Base-by-base conservation (phyloP, 2,797 vertebrate species). In the Parauchenoglanis punctatus region DNA sequence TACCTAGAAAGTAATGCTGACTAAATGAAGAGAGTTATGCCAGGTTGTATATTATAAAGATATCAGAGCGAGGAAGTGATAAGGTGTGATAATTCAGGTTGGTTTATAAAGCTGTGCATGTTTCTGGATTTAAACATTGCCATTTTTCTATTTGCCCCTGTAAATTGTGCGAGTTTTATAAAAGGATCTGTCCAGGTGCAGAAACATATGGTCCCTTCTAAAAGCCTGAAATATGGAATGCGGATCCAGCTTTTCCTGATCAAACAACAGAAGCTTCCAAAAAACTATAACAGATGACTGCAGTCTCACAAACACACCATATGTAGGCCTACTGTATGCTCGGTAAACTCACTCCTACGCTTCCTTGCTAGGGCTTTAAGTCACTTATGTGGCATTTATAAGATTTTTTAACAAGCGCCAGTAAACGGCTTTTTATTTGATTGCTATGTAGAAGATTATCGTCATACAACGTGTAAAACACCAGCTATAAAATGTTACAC, bases 131-230 rank as follows among this genome's bases (percentile, higher is more conserved):
- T 81, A 46, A 46, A 72, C 46, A 44, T 44, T 7, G 3, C 8
- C 2, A 40, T 78, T 86, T 80, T 72, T 70, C 25, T n/a, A 7
- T 81, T 59, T 56, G 40, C 31, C 23, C 23, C 10, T 13, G n/a
- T 58, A 86, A 86, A 86, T 59, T 72, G 65, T 86, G 23, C n/a
- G 2, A 0, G 31, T 6, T 61, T 81, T 23, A 40, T 44, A 59
- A 81, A 81, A 56, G 0, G 7, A 67, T 52, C 49, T 70, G 85
- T 63, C 85, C 77, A 86, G 85, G 63, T 86, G 85, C 85, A 20
- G 76, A 46, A 73, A 73, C 85, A 86, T 86, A 86, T 86, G 85
- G 85, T 28, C 40, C 46, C n/a, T 61, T 86, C 40, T 46, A 31
- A 75, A 82, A 81, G 84, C 58, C 46, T 35, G 23, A 80, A 80